These are phyloP conservation scores for Paelopatides confundens DNA, from an alignment of 53 echinoderm and acorn worm species.

Conservation along the genomic window DNA sequence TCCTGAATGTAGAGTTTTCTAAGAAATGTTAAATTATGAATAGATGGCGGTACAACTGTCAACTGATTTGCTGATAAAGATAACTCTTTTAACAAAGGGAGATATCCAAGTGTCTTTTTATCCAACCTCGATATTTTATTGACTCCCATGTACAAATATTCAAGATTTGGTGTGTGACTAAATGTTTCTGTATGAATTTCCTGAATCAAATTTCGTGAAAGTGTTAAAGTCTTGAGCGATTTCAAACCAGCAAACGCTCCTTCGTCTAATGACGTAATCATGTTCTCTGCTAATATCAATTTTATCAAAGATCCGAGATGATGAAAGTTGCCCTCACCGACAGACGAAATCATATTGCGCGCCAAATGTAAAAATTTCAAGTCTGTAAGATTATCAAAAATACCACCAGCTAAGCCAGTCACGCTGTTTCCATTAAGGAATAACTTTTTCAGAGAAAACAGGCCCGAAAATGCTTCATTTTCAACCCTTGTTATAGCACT, in stretches of 20 bases:
- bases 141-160: conserved; percentile 32
- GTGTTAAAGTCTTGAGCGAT: neutral
- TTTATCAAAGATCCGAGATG: neutral
- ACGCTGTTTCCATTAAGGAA: conserved; percentile 20
- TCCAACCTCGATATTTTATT: neutral
- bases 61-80: neutral
- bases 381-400: neutral
- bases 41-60: neutral
- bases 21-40: neutral
- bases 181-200: neutral
- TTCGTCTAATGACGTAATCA: neutral
- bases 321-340: conserved; percentile 10
- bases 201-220: conserved; percentile 9
- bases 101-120: neutral
- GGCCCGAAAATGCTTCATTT: neutral
- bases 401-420: neutral
- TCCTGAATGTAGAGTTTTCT: neutral
- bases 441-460: neutral
- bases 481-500: neutral
- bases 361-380: neutral
- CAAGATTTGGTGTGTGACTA: neutral
- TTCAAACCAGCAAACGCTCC: neutral
- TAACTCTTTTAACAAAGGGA: neutral
- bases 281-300: conserved; percentile 1
- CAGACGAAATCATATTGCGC: neutral